These are phyloP conservation scores for Epinotia ramella DNA, from an alignment of 2,888 invertebrate species.

Conservation along the genomic window DNA sequence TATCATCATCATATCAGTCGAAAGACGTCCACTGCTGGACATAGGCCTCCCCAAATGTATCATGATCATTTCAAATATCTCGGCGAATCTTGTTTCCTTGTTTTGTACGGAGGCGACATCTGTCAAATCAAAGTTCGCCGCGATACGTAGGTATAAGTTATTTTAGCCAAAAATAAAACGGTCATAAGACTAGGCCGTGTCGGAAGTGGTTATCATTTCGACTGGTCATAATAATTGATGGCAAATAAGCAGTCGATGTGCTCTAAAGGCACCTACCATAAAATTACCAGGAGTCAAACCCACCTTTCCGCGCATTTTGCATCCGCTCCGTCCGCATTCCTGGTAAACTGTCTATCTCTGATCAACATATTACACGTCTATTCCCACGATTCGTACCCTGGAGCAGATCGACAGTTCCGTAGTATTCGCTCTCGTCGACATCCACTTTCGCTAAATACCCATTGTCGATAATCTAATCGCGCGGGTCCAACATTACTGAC, in stretches of 20 bases:
- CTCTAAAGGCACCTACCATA: too few species aligned
- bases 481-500: constrained; percentile 48
- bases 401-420: constrained; percentile 42
- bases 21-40: too few species aligned
- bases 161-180: too few species aligned
- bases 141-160: too few species aligned
- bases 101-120: too few species aligned
- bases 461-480: constrained; percentile 56
- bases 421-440: constrained; percentile 56
- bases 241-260: too few species aligned
- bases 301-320: not conserved
- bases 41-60: too few species aligned
- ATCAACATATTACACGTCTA: constrained; percentile 4
- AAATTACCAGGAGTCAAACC: not conserved
- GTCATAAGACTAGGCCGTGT: not conserved
- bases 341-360: not conserved
- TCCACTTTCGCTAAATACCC: constrained; percentile 59
- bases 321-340: not conserved
- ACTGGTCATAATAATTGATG: too few species aligned
- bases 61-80: too few species aligned
- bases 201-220: not conserved
- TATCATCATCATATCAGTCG: too few species aligned
- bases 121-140: too few species aligned
- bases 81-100: too few species aligned
- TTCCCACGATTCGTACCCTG: constrained; percentile 18